phyloP scores from a whole-genome alignment of 2,113 vertebrate species.

The Ceratotherium simum region DNA sequence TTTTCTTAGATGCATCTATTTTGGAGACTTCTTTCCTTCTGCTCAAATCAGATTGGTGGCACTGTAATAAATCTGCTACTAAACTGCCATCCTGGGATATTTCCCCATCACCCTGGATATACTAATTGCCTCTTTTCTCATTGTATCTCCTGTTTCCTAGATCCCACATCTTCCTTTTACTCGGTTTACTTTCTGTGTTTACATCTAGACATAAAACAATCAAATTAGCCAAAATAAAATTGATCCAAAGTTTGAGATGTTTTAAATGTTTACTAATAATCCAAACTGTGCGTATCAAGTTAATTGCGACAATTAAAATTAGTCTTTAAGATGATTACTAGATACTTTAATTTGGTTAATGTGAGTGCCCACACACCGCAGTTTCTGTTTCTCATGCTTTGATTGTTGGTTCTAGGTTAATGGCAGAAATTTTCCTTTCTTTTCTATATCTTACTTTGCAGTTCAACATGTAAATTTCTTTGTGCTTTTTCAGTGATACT shows the following conservation, averaged over 20 bases:
- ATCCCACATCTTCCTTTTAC: neutral
- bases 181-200: neutral
- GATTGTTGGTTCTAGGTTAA: neutral
- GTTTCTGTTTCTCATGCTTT: neutral
- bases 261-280: slow-evolving; percentile 26
- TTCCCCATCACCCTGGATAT: neutral
- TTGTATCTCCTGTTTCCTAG: neutral
- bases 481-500: neutral
- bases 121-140: neutral
- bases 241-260: neutral
- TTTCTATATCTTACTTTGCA: neutral
- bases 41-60: neutral
- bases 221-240: neutral
- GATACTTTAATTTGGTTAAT: neutral
- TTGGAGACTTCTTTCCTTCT: neutral
- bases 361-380: neutral
- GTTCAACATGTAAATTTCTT: neutral
- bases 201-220: neutral
- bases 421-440: neutral
- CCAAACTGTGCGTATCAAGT: neutral
- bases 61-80: neutral
- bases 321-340: neutral
- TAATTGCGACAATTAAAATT: neutral
- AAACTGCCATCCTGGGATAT: neutral
- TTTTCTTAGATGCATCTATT: neutral